Conservation (phyloP, 2,888 invertebrate species). For the Archips crataeganus region DNA sequence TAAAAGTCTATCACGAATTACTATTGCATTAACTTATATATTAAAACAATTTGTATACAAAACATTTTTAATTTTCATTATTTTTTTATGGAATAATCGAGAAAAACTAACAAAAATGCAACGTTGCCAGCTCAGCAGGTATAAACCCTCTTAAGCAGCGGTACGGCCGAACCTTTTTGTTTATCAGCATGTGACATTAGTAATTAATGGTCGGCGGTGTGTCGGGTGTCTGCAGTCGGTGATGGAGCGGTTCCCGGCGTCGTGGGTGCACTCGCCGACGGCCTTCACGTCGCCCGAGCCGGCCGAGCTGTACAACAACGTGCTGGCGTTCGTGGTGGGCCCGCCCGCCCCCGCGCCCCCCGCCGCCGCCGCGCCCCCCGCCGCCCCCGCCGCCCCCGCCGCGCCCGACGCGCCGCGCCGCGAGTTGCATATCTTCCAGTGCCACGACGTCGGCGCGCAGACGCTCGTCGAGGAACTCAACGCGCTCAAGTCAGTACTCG, state of each 20-base stretch:
- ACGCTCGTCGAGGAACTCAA: conserved; percentile 93
- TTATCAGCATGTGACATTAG: neutral
- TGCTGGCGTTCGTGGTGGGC: conserved; percentile 97
- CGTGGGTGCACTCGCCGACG: conserved; percentile 97
- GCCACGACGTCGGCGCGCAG: conserved; percentile 91
- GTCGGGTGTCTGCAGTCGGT: conserved; percentile 89
- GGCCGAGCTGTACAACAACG: conserved; percentile 99
- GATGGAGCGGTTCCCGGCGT: conserved; percentile 98
- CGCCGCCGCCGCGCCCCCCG: conserved; percentile 65
- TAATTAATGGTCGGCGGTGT: neutral
- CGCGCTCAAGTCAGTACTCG: neutral
- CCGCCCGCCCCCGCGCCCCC: conserved; percentile 63
- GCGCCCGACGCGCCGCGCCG: conserved; percentile 77
- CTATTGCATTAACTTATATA: no score
- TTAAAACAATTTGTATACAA: no score
- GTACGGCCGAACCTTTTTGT: no score
- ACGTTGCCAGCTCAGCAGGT: no score
- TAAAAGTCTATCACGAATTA: no score
- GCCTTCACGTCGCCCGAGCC: conserved; percentile 98
- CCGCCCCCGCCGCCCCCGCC: conserved; percentile 65
- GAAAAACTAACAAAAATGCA: no score
- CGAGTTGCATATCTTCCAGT: conserved; percentile 99
- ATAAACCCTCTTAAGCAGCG: no score
- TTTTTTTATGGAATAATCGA: no score
- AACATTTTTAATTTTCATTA: no score